These are phyloP conservation scores for Thysanoteuthis rhombus DNA, from an alignment of 2,888 invertebrate genomes.

Conservation along the genomic window DNA sequence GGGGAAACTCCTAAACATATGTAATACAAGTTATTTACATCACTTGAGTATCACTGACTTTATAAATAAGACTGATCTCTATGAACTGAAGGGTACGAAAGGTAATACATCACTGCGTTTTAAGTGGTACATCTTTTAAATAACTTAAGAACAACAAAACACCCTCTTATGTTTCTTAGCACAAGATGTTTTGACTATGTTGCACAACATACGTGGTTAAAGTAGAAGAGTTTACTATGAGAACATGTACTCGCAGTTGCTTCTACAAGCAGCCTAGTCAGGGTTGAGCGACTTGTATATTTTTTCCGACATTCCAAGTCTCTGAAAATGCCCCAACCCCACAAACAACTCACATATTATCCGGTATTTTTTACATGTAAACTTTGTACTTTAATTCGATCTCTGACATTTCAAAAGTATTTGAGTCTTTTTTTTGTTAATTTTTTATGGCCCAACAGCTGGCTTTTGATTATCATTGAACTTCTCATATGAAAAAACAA, in stretches of 20 bases:
- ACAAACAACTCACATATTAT: too few relatives aligned
- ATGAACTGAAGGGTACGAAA: not conserved
- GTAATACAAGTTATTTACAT: not conserved
- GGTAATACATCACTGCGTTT: not conserved
- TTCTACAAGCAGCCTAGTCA: too few relatives aligned
- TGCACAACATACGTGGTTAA: not conserved
- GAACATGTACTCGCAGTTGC: not conserved
- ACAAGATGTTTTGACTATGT: not conserved
- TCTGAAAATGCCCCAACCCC: too few relatives aligned
- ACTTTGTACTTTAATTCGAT: too few relatives aligned
- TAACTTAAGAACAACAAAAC: not conserved
- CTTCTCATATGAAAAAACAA: too few relatives aligned
- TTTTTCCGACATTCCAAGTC: too few relatives aligned
- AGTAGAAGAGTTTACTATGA: not conserved
- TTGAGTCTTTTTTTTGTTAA: too few relatives aligned
- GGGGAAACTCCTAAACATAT: not conserved
- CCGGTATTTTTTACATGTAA: too few relatives aligned
- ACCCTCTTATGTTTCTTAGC: not conserved
- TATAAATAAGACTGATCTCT: not conserved
- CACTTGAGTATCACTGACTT: not conserved
- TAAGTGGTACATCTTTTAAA: not conserved
- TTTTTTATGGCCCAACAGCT: too few relatives aligned
- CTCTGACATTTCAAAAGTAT: too few relatives aligned
- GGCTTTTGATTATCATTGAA: too few relatives aligned
- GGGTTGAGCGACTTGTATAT: not conserved